phyloP scores from a whole-genome alignment of 2,888 invertebrate genomes.

The Drosophila emarginata region DNA sequence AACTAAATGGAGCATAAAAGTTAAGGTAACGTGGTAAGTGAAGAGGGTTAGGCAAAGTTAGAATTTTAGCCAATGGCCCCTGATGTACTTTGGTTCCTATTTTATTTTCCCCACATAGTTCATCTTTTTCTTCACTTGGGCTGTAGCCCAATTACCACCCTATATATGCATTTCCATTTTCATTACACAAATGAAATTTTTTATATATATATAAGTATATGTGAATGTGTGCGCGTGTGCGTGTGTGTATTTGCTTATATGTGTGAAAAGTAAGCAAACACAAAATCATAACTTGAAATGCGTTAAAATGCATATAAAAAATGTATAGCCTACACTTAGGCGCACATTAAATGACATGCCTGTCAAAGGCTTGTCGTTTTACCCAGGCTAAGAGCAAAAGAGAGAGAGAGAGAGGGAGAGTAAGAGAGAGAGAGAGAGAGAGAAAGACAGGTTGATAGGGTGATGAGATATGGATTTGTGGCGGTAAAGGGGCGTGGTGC shows the following conservation, averaged over 20 bases:
- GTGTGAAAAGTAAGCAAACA: slow-evolving; percentile 13
- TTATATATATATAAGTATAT: slow-evolving; percentile 11
- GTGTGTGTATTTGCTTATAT: slow-evolving; percentile 9
- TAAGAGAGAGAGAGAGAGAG: not conserved
- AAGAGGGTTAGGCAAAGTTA: too few species aligned
- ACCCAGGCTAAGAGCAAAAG: not conserved
- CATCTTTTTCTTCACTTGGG: not conserved
- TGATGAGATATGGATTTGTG: too few species aligned
- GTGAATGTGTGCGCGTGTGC: slow-evolving; percentile 11
- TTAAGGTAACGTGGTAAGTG: not conserved
- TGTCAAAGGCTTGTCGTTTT: slow-evolving; percentile 60
- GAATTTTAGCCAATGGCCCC: too few species aligned
- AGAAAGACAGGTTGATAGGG: not conserved
- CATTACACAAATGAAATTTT: slow-evolving; percentile 55
- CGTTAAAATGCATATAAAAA: slow-evolving; percentile 76
- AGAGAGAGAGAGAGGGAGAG: not conserved
- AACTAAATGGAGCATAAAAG: slow-evolving; percentile 29
- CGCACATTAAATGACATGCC: slow-evolving; percentile 72
- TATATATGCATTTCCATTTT: slow-evolving; percentile 50
- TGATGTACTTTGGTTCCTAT: not conserved
- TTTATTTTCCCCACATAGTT: not conserved
- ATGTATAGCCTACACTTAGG: slow-evolving; percentile 73
- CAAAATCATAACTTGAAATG: slow-evolving; percentile 72
- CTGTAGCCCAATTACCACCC: not conserved
- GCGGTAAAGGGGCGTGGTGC: not conserved